Conservation (phyloP, 2,888 invertebrate species). For the Hyposoter didymator region DNA sequence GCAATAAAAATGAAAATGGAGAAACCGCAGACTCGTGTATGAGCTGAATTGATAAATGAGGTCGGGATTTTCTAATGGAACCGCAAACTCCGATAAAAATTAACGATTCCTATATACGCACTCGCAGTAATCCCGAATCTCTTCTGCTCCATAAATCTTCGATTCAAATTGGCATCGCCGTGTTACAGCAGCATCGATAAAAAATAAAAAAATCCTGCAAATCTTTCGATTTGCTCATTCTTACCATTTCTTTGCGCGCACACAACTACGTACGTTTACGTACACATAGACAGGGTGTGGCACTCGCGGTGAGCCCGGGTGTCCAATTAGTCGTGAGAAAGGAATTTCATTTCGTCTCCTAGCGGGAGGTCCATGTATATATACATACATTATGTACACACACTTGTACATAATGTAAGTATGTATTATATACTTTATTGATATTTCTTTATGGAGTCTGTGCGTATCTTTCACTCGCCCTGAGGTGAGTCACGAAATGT, state of each 20-base stretch:
- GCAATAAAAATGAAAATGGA: not conserved
- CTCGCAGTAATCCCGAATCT: slow-evolving; percentile 6
- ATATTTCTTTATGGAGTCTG: slow-evolving; percentile 28
- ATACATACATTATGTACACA: not conserved
- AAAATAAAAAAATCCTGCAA: slow-evolving; percentile 10
- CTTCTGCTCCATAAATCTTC: slow-evolving; percentile 8
- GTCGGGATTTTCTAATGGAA: not conserved
- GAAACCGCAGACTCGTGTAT: not conserved
- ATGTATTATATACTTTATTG: slow-evolving; percentile 28
- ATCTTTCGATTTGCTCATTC: slow-evolving; percentile 28
- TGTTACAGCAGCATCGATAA: not conserved
- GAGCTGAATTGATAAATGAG: not conserved
- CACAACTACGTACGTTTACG: not conserved
- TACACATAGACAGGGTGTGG: slow-evolving; percentile 66
- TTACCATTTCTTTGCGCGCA: slow-evolving; percentile 33
- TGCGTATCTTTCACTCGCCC: slow-evolving; percentile 33
- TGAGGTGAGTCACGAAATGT: slow-evolving; percentile 58
- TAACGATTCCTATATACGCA: not conserved
- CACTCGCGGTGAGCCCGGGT: slow-evolving; percentile 49
- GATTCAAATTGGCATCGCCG: not conserved
- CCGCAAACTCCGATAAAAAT: slow-evolving; percentile 5
- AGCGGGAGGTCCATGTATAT: slow-evolving; percentile 35
- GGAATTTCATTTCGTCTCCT: slow-evolving; percentile 69
- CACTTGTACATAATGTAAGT: not conserved
- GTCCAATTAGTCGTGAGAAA: slow-evolving; percentile 71